Conservation (phyloP, 2,888 invertebrate species). For the Perizoma flavofasciatum region DNA sequence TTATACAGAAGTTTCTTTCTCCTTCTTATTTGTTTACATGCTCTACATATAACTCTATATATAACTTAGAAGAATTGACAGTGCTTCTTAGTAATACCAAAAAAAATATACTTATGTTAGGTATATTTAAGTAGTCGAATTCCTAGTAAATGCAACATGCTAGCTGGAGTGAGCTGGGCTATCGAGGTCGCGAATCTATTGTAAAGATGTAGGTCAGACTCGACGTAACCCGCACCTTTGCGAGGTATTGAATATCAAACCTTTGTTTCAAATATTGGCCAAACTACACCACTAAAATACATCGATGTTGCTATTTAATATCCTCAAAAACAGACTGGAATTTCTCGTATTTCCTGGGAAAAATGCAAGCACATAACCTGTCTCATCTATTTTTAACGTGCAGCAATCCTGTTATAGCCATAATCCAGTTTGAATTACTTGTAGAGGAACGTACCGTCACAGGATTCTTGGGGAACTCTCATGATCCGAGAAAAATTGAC, state of each 20-base stretch:
- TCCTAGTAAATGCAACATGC: constrained; percentile 13
- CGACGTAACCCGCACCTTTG: constrained; percentile 23
- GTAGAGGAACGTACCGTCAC: constrained; percentile 2
- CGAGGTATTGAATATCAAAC: constrained; percentile 16
- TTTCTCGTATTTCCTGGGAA: not conserved
- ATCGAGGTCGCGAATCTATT: constrained; percentile 41
- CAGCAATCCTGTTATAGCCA: constrained; percentile 11
- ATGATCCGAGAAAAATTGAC: no score
- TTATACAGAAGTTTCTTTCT: no score
- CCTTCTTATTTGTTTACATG: no score
- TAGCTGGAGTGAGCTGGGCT: constrained; percentile 13
- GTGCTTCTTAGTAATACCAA: no score
- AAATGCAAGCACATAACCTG: constrained; percentile 9
- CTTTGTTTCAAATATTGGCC: constrained; percentile 26
- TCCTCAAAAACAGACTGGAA: not conserved
- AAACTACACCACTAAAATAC: not conserved
- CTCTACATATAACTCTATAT: no score
- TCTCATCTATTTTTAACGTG: constrained; percentile 22
- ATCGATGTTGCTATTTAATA: not conserved
- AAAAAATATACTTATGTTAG: no score
- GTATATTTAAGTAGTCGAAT: not conserved
- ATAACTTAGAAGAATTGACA: no score
- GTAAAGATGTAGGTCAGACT: constrained; percentile 42
- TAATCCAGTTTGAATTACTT: constrained; percentile 12
- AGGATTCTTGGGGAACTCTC: no score